These are phyloP conservation scores for Dynastes tityus DNA, from an alignment of 2,888 invertebrate genomes.

Conservation along the genomic window DNA sequence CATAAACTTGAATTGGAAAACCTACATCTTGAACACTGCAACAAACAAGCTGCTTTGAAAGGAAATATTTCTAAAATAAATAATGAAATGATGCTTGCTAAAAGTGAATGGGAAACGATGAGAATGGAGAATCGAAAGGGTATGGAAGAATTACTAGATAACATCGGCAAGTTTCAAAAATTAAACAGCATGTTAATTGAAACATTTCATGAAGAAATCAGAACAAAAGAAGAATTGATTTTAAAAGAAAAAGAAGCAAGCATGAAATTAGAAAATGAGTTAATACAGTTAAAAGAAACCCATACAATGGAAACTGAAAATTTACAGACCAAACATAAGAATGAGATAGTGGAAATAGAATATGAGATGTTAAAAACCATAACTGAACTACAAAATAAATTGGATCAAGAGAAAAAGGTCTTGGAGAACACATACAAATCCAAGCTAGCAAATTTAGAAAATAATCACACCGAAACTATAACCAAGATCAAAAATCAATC, in stretches of 20 bases:
- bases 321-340: constrained; percentile 60
- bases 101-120: constrained; percentile 66
- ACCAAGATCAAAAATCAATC: constrained; percentile 57
- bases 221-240: constrained; percentile 52
- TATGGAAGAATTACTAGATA: constrained; percentile 60
- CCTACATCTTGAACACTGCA: constrained; percentile 38
- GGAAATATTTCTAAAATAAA: constrained; percentile 64
- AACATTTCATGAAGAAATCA: constrained; percentile 52
- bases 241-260: constrained; percentile 8
- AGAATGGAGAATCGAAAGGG: constrained; percentile 66
- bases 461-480: constrained; percentile 65
- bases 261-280: constrained; percentile 12
- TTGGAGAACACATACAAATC: constrained; percentile 58
- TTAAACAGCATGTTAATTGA: constrained; percentile 51
- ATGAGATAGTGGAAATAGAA: constrained; percentile 64
- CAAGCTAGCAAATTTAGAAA: constrained; percentile 60
- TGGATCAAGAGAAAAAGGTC: constrained; percentile 62
- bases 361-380: constrained; percentile 64
- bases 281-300: constrained; percentile 44
- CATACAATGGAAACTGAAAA: constrained; percentile 60
- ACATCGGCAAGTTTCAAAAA: constrained; percentile 55
- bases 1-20: constrained; percentile 44
- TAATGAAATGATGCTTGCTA: constrained; percentile 15
- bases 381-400: constrained; percentile 61
- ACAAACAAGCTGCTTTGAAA: constrained; percentile 67